Evolutionary conservation across 2,113 vertebrate species (phyloP).

Genomic region (Microtus ochrogaster): DNA sequence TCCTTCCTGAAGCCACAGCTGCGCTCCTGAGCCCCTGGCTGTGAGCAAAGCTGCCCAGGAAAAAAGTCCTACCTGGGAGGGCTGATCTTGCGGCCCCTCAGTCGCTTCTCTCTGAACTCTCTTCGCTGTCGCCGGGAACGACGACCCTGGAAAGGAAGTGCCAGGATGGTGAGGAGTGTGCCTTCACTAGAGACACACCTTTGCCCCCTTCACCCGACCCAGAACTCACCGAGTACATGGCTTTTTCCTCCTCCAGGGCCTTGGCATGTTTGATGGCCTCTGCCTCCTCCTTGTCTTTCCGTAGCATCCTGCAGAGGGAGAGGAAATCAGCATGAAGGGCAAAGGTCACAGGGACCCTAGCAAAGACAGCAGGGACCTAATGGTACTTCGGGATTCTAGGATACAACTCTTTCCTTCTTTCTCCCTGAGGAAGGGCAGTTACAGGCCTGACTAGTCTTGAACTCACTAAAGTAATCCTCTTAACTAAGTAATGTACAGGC

Average conservation of each 20-base stretch:
- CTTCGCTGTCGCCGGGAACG: conserved; percentile 95
- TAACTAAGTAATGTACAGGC: neutral
- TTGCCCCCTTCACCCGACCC: rapidly evolving
- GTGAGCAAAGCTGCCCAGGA: neutral
- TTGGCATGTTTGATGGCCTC: conserved; percentile 98
- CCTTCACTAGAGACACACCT: neutral
- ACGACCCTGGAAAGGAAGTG: conserved; percentile 88
- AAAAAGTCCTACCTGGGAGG: conserved; percentile 92
- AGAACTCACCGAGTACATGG: conserved; percentile 96
- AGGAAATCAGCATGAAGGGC: too few relatives aligned
- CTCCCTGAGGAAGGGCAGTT: neutral
- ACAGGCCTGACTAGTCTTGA: neutral
- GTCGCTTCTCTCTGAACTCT: conserved; percentile 96
- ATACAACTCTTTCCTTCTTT: neutral
- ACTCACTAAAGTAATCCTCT: neutral
- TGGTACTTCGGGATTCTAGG: rapidly evolving
- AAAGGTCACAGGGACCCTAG: neutral
- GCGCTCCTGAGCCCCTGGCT: neutral
- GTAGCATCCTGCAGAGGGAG: conserved; percentile 90
- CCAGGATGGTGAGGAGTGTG: neutral
- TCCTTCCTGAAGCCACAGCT: neutral
- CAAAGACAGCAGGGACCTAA: neutral
- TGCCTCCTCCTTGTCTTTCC: conserved; percentile 97
- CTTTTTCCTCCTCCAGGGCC: conserved; percentile 97
- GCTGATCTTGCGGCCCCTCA: conserved; percentile 97